A percentile compares a stretch with the other conserved stretches of the same genome.
Evolutionary conservation across 2,797 vertebrate species (phyloP).

Genomic region (Coracias cyanogaster): DNA sequence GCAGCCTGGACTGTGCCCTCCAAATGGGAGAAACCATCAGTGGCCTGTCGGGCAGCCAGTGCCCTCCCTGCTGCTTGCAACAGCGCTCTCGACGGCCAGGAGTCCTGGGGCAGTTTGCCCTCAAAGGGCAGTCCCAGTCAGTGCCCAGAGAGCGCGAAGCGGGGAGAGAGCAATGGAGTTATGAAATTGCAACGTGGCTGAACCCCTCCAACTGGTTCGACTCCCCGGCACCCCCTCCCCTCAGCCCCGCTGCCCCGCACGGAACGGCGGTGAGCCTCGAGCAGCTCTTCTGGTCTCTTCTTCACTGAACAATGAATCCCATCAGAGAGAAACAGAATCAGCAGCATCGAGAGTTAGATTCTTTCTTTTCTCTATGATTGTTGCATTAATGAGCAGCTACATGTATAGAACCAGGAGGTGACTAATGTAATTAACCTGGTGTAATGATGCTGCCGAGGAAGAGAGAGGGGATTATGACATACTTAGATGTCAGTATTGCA

Average conservation of each 20-base stretch:
- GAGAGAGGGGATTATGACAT: slow-evolving; percentile 38
- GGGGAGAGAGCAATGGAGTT: neutral
- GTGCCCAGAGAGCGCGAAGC: neutral
- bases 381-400: slow-evolving; percentile 69
- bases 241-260: neutral
- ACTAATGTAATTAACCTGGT: slow-evolving; percentile 69
- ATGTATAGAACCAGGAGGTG: slow-evolving; percentile 49
- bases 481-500: slow-evolving; percentile 49
- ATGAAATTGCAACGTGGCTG: neutral
- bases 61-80: neutral
- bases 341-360: slow-evolving; percentile 35
- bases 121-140: neutral
- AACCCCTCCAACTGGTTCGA: slow-evolving; percentile 9
- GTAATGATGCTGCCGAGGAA: slow-evolving; percentile 47
- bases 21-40: neutral
- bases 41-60: neutral
- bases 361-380: slow-evolving; percentile 34
- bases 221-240: neutral
- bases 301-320: slow-evolving; percentile 36
- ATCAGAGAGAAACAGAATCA: slow-evolving; percentile 61
- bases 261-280: neutral
- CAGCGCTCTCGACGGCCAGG: neutral
- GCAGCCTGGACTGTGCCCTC: neutral
- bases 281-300: slow-evolving; percentile 13
- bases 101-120: neutral